Base-by-base conservation (phyloP, 2,888 invertebrate species). In the Sinopyrophorus schimmeli region DNA sequence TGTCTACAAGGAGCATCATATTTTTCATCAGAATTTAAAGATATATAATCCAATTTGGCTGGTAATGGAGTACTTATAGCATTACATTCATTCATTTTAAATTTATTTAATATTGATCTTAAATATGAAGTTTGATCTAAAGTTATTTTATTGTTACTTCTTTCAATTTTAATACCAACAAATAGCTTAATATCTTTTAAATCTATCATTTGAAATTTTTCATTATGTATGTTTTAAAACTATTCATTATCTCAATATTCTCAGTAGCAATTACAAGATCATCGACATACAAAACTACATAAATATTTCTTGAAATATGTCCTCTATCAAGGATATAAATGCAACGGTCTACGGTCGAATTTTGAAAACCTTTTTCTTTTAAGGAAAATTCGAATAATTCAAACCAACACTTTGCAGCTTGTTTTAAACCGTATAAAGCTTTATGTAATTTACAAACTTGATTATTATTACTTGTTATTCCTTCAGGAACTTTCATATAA, bases 381-480 rank as follows among this genome's bases (percentile, higher is more conserved):
- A 53, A 28, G 10, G 20, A 18, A 3, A 40, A 2, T 18, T 52
- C 41, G 24, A 53, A 53, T n/a, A 12, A 5, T 32, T 42, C 24
- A 26, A 48, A 44, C 57, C 58, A 59, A 24, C 32, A 47, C 28
- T 53, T 20, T 4, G 55, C 44, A 3, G 61, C 28, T 32, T 61
- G 59, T 28, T 61, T 59, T 16, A 64, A 35, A 0, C 63, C 62
- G 54, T 64, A 63, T 24, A 64, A 55, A 15, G 47, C 57, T 39
- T 59, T 59, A 16, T 61, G 58, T 43, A 63, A 44, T 32, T 49
- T 37, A 35, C 55, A 58, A n/a, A 58, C 52, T 34, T 48, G 17
- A 31, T 44, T 47, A 27, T 27, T 47, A 9, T 3, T 7, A 5
- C n/a, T 7, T 20, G 43, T 31, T 28, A 46, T 27, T 3, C 30